A percentile compares a stretch with the other conserved stretches of the same genome.
Conservation (phyloP, 2,888 invertebrate species). For the Sussaba pulchella region DNA sequence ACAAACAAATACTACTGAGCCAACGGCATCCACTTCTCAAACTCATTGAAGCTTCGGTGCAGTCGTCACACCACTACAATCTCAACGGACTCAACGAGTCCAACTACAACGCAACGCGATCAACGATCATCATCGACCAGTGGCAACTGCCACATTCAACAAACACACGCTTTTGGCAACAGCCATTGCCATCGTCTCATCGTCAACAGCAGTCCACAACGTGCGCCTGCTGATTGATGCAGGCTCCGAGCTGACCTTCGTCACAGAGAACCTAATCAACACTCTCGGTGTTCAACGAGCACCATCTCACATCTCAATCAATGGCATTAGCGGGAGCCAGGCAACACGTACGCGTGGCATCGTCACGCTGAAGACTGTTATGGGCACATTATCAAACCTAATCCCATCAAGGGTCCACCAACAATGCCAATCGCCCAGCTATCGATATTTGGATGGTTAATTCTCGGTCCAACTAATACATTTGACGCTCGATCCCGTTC, state of each 20-base stretch:
- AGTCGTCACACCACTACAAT: constrained; percentile 11
- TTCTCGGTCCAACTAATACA: neutral
- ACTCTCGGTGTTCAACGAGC: constrained; percentile 14
- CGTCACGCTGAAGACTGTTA: neutral
- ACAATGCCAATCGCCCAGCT: neutral
- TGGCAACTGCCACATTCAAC: no score
- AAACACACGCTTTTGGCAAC: constrained; percentile 42
- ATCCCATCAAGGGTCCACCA: neutral
- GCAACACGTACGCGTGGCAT: constrained; percentile 1
- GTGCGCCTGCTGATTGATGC: constrained; percentile 58
- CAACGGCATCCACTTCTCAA: neutral
- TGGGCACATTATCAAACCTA: neutral
- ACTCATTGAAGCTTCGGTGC: neutral
- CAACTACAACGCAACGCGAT: no score
- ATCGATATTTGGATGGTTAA: neutral
- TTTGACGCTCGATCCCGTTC: neutral
- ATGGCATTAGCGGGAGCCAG: neutral
- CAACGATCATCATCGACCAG: no score
- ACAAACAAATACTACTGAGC: neutral
- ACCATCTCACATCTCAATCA: constrained; percentile 35
- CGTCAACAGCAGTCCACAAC: constrained; percentile 20
- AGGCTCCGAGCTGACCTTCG: constrained; percentile 45
- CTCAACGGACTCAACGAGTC: no score
- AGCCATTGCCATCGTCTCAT: constrained; percentile 16
- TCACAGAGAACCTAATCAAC: constrained; percentile 33